Evolutionary conservation across 37 sponge, comb jelly and placozoan genomes (phyloP).

Genomic region (Axinella damicornis): DNA sequence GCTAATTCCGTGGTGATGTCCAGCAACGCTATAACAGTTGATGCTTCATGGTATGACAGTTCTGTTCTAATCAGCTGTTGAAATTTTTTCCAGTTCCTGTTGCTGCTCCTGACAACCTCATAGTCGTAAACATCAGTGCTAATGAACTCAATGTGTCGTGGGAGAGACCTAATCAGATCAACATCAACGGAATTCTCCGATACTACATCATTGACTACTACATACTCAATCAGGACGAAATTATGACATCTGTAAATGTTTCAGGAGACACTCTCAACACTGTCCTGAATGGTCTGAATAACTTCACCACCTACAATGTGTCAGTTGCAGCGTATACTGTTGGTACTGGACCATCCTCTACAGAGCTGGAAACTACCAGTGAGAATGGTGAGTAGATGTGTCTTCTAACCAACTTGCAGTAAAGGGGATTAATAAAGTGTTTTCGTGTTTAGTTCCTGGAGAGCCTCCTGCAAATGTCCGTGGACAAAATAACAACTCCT

Average conservation of each 20-base stretch:
- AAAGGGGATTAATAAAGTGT: neutral
- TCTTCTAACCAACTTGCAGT: neutral
- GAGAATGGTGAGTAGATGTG: slow-evolving; percentile 12
- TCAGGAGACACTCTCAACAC: neutral
- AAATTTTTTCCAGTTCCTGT: slow-evolving; percentile 12
- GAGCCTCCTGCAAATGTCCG: slow-evolving; percentile 11
- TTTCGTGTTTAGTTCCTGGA: slow-evolving; percentile 27
- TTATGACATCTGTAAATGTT: neutral
- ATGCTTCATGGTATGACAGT: no score
- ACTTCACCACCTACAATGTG: slow-evolving; percentile 44
- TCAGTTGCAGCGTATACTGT: slow-evolving; percentile 18
- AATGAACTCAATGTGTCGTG: slow-evolving; percentile 24
- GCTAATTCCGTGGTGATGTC: no score
- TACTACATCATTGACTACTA: neutral
- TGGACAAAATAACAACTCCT: neutral
- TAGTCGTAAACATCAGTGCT: slow-evolving; percentile 10
- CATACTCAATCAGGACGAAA: neutral
- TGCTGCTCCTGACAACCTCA: slow-evolving; percentile 5
- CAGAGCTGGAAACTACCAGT: neutral
- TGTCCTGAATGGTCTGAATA: slow-evolving; percentile 8
- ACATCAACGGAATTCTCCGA: slow-evolving; percentile 28
- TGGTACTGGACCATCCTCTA: slow-evolving; percentile 28
- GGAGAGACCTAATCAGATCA: slow-evolving; percentile 7
- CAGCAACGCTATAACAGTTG: no score
- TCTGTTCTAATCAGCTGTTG: no score